Evolutionary conservation across 1,140 invertebrate genomes (phyloP), one percentile per base, ranked within the genome.

Genomic region (Alviniconcha marisindica): DNA sequence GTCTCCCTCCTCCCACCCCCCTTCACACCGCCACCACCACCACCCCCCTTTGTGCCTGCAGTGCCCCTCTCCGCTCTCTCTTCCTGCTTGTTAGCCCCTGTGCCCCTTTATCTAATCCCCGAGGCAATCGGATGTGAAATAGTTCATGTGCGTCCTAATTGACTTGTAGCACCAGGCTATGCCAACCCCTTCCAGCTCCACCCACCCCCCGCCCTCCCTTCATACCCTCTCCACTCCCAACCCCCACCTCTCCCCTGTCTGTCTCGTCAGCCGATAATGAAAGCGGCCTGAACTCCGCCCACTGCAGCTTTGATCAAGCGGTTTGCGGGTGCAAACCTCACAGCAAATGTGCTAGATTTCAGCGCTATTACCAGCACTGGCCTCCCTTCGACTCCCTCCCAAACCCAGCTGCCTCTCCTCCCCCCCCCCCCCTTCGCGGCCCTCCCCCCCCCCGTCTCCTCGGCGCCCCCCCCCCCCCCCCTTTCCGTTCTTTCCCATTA

Each of bases 111-210:
- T 80, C 78, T 80, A 80, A 80, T 80, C 54, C 77, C 60, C 78
- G n/a, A 42, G 56, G 78, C 78, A 80, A 80, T 80, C 78, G 78
- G 78, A 80, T 80, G 78, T 80, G 78, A 80, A 80, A 80, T 66
- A 80, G 78, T 80, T 80, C 78, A 80, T 80, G 78, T 80, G 78
- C 78, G 78, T 42, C 78, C 56, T 80, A 80, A 80, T 80, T 80
- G 78, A 76, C 73, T 76, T 51, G 73, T 76, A 76, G 73, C 73
- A 40, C 73, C 40, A 36, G 40, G 78, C 78, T 66, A 66, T 28
- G n/a, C 60, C 56, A 36, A 38, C 78, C 56, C 36, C 78, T 40
- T 1, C 38, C 40, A 18, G 10, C 56, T 10, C 60, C 78, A 1
- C n/a, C 56, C 60, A 44, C 60, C 36, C 18, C 56, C 21, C 56